phyloP scores from a whole-genome alignment of 2,113 vertebrate genomes.

The Pachyramphus minor region DNA sequence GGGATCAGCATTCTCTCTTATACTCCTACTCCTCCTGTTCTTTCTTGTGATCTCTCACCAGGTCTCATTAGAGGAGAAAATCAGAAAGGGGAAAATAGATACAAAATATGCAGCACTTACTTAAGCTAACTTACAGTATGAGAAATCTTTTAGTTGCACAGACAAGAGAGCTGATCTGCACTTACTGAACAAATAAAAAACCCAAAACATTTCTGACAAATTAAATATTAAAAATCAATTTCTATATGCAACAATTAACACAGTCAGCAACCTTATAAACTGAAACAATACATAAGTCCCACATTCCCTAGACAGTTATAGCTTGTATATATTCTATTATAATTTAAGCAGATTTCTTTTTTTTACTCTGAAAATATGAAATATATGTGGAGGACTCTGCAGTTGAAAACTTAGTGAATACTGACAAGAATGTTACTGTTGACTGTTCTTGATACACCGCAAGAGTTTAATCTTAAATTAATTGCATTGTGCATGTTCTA shows the following conservation, averaged over 20 bases:
- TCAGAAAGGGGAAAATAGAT: background rate
- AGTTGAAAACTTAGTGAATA: background rate
- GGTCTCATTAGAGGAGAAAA: background rate
- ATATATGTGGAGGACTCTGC: background rate
- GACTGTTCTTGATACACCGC: background rate
- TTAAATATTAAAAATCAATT: background rate
- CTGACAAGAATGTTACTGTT: background rate
- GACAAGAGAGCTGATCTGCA: background rate
- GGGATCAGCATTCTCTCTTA: background rate
- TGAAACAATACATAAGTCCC: background rate
- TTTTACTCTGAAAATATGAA: background rate
- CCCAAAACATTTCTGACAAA: background rate
- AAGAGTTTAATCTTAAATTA: background rate
- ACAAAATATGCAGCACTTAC: background rate
- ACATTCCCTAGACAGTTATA: background rate
- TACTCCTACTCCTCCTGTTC: constrained; percentile 6
- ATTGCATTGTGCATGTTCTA: background rate
- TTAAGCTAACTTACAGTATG: background rate
- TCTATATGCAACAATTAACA: background rate
- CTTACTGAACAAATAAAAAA: background rate
- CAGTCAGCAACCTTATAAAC: background rate
- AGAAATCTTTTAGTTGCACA: background rate
- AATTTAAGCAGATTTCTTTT: background rate
- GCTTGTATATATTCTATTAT: background rate
- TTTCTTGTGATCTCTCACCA: constrained; percentile 29